Base-by-base conservation (phyloP, 2,113 vertebrate species). In the Spheniscus mendiculus region DNA sequence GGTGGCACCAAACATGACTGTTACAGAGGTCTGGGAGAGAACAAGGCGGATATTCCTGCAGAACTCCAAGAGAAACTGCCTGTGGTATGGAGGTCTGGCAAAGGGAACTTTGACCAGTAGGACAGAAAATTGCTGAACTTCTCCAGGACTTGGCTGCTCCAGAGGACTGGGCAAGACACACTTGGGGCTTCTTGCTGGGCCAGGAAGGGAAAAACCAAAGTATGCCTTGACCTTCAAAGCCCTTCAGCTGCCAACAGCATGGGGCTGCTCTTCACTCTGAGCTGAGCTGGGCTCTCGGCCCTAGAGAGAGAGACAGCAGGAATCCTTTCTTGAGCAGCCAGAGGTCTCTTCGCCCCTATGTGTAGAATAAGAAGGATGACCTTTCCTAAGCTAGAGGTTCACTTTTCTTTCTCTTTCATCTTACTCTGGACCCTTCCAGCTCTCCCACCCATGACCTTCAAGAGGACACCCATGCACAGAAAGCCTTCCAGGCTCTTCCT, bases 391-490 rank as follows among this genome's bases (percentile, higher is more conserved):
- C 13, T 34, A 63, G 9, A 72, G 79, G 38, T 3, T 83, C 9
- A 30, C 58, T 85, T 72, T 76, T 63, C 55, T 74, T 87, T 20
- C 53, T 70, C 67, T 88, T 81, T 56, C 14, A 11, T 73, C 90
- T 87, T 38, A 11, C 11, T 62, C 36, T 53, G 12, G 9, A 45
- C 4, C 4, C 10, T 87, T 55, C 22, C 14, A 88, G 6, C 45
- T 76, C 12, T 76, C 52, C 47, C 4, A 1, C 8, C 11, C 15
- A 9, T 20, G 44, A 19, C 32, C 22, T 72, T 65, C 53, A 20
- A 42, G 44, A 45, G 29, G 56, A 49, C 40, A 40, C 3, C 3
- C 9, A 5, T 0, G 1, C 36, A 32, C 18, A 50, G 65, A 13
- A 50, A n/a, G 27, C 4, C 50, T 40, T 77, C 44, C 32, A 38